Evolutionary conservation across 2,888 invertebrate species (phyloP).

Genomic region (Drosophila tripunctata): DNA sequence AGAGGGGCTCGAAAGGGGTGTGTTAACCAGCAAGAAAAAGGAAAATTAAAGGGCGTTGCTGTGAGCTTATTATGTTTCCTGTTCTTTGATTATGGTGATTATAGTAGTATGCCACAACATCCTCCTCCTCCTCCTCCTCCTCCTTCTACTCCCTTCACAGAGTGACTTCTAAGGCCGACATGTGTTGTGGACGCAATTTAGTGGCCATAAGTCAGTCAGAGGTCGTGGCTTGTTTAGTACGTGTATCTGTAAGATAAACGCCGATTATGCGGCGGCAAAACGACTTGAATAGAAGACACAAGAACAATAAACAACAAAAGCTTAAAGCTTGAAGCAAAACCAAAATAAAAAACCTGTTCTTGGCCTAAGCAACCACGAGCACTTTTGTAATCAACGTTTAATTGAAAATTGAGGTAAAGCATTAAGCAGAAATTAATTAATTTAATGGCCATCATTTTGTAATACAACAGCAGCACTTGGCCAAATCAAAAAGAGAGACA

Average conservation of each 20-base stretch:
- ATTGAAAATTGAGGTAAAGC: conserved; percentile 61
- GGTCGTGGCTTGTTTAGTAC: conserved; percentile 53
- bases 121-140: no score
- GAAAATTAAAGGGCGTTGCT: conserved; percentile 72
- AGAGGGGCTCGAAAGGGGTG: neutral
- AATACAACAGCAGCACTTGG: conserved; percentile 38
- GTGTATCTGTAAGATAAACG: conserved; percentile 41
- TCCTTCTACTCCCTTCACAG: no score
- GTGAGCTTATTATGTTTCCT: conserved; percentile 66
- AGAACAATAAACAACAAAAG: neutral
- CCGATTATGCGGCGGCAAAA: conserved; percentile 17
- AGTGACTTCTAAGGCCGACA: conserved; percentile 5
- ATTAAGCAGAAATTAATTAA: conserved; percentile 61
- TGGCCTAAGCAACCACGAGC: neutral
- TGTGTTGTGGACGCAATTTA: conserved; percentile 53
- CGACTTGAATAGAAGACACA: neutral
- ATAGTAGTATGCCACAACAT: conserved; percentile 4
- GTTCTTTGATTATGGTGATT: conserved; percentile 54
- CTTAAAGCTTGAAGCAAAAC: neutral
- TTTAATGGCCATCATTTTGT: conserved; percentile 70
- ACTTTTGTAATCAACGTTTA: conserved; percentile 57
- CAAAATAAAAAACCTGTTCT: conserved; percentile 44
- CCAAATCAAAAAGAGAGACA: conserved; percentile 18
- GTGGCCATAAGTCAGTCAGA: conserved; percentile 59
- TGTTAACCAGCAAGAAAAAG: conserved; percentile 36